A percentile compares a stretch with the other conserved stretches of the same genome.
phyloP scores from a whole-genome alignment of 2,797 vertebrate species.

The Limnodromus scolopaceus region DNA sequence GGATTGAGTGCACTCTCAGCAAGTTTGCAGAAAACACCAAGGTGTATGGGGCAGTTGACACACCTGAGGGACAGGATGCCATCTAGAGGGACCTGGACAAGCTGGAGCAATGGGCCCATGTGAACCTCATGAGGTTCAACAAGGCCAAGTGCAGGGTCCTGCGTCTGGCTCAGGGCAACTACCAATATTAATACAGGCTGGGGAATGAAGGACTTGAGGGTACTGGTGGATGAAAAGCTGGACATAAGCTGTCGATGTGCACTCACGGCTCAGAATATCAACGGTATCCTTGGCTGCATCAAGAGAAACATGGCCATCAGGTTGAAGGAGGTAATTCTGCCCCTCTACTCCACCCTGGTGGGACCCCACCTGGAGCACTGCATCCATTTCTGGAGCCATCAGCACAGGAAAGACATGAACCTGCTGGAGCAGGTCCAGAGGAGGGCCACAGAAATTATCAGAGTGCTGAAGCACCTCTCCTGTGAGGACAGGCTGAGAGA shows the following conservation, averaged over 20 bases:
- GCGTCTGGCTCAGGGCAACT: background rate
- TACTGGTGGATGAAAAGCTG: background rate
- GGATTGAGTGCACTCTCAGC: background rate
- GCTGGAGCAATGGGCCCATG: background rate
- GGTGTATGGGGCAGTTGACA: background rate
- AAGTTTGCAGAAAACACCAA: background rate
- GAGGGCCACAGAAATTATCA: background rate
- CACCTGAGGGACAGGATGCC: background rate
- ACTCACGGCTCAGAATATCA: background rate
- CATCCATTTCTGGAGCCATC: background rate
- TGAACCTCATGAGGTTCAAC: background rate
- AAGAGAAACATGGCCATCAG: background rate
- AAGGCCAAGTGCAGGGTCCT: background rate
- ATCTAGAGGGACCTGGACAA: background rate
- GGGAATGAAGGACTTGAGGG: background rate
- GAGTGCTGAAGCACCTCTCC: background rate
- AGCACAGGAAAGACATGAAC: background rate
- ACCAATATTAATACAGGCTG: background rate
- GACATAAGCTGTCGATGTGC: background rate
- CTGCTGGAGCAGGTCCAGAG: background rate
- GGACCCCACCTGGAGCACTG: background rate
- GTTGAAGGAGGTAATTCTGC: background rate
- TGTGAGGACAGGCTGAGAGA: background rate
- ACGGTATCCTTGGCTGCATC: background rate
- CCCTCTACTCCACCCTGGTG: background rate